These are phyloP conservation scores for Odontocerum albicorne DNA, from an alignment of 2,888 invertebrate genomes.

Conservation along the genomic window DNA sequence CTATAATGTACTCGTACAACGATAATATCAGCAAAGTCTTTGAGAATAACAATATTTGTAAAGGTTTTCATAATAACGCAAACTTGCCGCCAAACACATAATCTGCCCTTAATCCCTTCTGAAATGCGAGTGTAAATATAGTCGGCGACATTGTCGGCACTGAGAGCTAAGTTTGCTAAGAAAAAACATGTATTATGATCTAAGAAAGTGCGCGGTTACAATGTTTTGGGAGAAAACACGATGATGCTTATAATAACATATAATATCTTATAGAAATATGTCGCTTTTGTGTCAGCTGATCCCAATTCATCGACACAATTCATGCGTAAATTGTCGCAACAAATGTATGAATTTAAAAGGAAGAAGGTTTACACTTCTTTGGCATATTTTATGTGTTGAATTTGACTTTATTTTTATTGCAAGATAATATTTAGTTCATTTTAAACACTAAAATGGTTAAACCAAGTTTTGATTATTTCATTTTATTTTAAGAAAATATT, in stretches of 20 bases:
- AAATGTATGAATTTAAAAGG: not conserved
- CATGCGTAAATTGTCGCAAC: constrained; percentile 60
- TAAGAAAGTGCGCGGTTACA: constrained; percentile 20
- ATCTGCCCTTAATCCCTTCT: constrained; percentile 20
- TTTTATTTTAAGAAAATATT: no score
- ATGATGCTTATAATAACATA: constrained; percentile 28
- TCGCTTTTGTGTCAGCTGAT: constrained; percentile 29
- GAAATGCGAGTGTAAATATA: constrained; percentile 17
- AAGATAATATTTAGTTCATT: no score
- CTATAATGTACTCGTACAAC: not conserved
- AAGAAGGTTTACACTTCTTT: no score
- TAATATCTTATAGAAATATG: constrained; percentile 32
- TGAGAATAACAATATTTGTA: constrained; percentile 12
- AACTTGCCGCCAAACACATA: constrained; percentile 29
- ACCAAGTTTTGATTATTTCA: no score
- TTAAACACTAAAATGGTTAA: no score
- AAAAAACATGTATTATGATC: constrained; percentile 25
- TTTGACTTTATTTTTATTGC: no score
- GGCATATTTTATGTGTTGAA: no score
- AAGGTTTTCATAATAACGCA: constrained; percentile 20
- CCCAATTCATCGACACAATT: constrained; percentile 46
- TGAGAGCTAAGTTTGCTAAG: not conserved
- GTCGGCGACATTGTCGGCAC: constrained; percentile 21
- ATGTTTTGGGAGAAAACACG: constrained; percentile 19
- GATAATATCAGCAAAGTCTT: constrained; percentile 3